Evolutionary conservation across 2,888 invertebrate species (phyloP).

Genomic region (Mesorhabditis sp.): DNA sequence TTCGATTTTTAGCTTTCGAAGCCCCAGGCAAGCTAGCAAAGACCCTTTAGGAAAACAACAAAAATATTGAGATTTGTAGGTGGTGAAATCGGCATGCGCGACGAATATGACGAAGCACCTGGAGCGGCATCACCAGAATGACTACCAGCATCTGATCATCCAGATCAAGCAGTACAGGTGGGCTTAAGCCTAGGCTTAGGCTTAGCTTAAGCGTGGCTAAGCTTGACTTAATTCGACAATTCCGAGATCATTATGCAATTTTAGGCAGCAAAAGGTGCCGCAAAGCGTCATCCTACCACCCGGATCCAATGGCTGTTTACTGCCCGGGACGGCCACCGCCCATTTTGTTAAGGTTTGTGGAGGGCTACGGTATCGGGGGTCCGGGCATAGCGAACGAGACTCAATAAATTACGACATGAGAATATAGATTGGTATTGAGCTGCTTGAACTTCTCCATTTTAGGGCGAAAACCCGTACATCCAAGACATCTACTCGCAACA

Average conservation of each 20-base stretch:
- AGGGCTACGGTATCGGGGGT: too few relatives aligned
- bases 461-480: not conserved
- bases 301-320: constrained; percentile 5
- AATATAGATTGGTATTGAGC: not conserved
- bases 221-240: not conserved
- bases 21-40: too few relatives aligned
- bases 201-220: too few relatives aligned
- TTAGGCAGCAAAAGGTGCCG: constrained; percentile 5
- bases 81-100: constrained; percentile 44
- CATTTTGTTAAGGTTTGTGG: constrained; percentile 9
- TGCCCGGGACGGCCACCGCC: constrained; percentile 10
- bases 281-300: not conserved
- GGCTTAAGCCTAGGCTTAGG: not conserved
- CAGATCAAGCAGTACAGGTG: constrained; percentile 19
- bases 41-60: too few relatives aligned
- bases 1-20: too few relatives aligned
- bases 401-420: not conserved
- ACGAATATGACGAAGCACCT: constrained; percentile 47
- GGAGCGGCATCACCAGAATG: constrained; percentile 38
- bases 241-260: not conserved
- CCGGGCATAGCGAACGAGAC: too few relatives aligned
- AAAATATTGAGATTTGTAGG: constrained; percentile 17
- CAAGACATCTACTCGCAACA: not conserved
- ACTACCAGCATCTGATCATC: constrained; percentile 30
- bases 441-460: not conserved